phyloP scores from a whole-genome alignment of 1,140 invertebrate genomes.

The Cotesia vestalis region DNA sequence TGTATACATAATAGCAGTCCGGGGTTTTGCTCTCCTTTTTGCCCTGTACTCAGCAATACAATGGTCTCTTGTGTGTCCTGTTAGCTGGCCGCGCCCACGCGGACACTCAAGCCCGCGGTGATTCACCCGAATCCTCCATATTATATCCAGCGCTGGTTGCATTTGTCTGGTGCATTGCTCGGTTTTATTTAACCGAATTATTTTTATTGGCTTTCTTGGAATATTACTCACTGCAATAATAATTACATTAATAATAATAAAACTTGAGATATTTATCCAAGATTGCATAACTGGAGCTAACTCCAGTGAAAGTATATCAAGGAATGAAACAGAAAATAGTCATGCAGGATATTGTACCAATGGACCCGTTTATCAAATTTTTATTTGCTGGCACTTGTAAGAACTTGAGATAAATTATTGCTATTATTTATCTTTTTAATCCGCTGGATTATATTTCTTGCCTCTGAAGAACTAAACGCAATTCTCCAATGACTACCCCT shows the following conservation, averaged over 20 bases:
- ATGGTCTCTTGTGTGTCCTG: constrained; percentile 36
- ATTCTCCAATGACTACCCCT: background rate
- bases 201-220: constrained; percentile 16
- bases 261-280: constrained; percentile 1
- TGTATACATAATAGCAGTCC: background rate
- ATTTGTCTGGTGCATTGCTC: background rate
- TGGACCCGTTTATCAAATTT: constrained; percentile 19
- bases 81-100: constrained; percentile 32
- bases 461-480: background rate
- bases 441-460: background rate
- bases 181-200: background rate
- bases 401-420: background rate
- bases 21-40: constrained; percentile 20
- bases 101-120: constrained; percentile 21
- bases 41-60: constrained; percentile 16
- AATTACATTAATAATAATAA: constrained; percentile 14
- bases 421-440: no score
- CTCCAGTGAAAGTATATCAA: constrained; percentile 15
- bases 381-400: constrained; percentile 3
- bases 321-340: constrained; percentile 5
- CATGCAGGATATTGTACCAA: constrained; percentile 1
- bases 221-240: constrained; percentile 14
- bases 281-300: constrained; percentile 26
- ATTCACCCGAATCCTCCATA: constrained; percentile 23
- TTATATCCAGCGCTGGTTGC: background rate